Evolutionary conservation across 1,140 invertebrate species (phyloP).

Genomic region (Temnothorax nylanderi): DNA sequence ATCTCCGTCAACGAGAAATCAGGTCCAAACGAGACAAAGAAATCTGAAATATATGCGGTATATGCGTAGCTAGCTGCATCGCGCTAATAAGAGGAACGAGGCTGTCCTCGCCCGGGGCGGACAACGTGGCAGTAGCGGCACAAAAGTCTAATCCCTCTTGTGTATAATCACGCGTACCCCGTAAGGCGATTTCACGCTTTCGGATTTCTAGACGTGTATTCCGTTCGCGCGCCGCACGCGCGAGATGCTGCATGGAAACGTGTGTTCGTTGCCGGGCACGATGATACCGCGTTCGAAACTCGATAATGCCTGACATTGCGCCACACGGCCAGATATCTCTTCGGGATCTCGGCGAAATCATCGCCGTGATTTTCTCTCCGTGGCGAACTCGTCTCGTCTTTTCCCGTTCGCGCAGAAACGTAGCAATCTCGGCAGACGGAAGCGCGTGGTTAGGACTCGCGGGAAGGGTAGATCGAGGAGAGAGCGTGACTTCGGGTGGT

Average conservation of each 20-base stretch:
- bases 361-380: conserved; percentile 15
- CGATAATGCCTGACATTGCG: conserved; percentile 52
- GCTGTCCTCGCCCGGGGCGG: conserved; percentile 13
- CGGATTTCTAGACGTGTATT: conserved; percentile 76
- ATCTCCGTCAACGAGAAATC: background rate
- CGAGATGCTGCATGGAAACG: conserved; percentile 31
- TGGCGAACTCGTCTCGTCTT: background rate
- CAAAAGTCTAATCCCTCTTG: conserved; percentile 75
- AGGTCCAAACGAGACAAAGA: background rate
- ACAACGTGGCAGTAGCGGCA: conserved; percentile 70
- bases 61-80: background rate
- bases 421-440: conserved; percentile 52
- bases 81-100: conserved; percentile 19
- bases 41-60: background rate
- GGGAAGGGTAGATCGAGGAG: conserved; percentile 33
- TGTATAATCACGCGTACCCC: conserved; percentile 78
- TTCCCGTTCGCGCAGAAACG: conserved; percentile 39
- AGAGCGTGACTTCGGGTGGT: conserved; percentile 49
- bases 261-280: background rate
- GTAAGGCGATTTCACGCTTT: conserved; percentile 83
- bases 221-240: conserved; percentile 64
- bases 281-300: conserved; percentile 8
- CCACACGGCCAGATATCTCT: background rate
- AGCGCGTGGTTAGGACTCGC: conserved; percentile 45
- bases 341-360: conserved; percentile 44